phyloP scores from a whole-genome alignment of 2,888 invertebrate genomes.

The Rutpela maculata region DNA sequence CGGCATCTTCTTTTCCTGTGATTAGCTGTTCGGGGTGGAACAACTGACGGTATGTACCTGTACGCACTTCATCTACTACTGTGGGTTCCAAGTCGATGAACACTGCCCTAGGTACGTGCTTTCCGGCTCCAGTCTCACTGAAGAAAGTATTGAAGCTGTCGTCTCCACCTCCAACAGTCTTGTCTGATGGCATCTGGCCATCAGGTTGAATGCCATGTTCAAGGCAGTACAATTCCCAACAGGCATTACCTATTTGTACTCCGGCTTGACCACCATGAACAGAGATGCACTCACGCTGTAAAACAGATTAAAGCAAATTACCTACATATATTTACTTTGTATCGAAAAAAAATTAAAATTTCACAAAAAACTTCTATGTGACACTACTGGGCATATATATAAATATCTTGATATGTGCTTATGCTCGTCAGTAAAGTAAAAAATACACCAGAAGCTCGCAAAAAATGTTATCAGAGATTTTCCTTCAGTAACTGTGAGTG shows the following conservation, averaged over 20 bases:
- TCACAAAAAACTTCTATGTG: too few relatives aligned
- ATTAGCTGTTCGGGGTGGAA: conserved; percentile 4
- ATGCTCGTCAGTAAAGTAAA: too few relatives aligned
- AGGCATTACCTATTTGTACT: conserved; percentile 13
- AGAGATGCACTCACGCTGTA: conserved; percentile 15
- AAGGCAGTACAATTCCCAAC: conserved; percentile 15
- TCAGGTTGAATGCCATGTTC: conserved; percentile 14
- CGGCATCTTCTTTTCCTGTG: conserved; percentile 6
- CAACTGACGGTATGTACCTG: conserved; percentile 16
- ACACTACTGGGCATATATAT: too few relatives aligned
- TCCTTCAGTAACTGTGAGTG: too few relatives aligned
- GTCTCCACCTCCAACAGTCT: conserved; percentile 10
- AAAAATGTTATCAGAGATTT: too few relatives aligned
- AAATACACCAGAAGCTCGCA: too few relatives aligned
- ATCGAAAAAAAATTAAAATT: too few relatives aligned
- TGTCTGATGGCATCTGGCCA: conserved; percentile 18
- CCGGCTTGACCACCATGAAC: conserved; percentile 12
- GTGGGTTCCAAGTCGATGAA: conserved; percentile 9
- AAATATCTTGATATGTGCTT: too few relatives aligned
- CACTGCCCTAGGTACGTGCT: conserved; percentile 14
- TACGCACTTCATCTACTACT: conserved; percentile 10
- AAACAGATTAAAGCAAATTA: neutral
- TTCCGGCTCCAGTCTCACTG: conserved; percentile 14
- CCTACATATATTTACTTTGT: too few relatives aligned
- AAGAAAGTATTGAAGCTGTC: conserved; percentile 15